Evolutionary conservation across 92 coral and sea anemone species (phyloP), one percentile per base, ranked within the genome.

Genomic region (Porites cylindrica): DNA sequence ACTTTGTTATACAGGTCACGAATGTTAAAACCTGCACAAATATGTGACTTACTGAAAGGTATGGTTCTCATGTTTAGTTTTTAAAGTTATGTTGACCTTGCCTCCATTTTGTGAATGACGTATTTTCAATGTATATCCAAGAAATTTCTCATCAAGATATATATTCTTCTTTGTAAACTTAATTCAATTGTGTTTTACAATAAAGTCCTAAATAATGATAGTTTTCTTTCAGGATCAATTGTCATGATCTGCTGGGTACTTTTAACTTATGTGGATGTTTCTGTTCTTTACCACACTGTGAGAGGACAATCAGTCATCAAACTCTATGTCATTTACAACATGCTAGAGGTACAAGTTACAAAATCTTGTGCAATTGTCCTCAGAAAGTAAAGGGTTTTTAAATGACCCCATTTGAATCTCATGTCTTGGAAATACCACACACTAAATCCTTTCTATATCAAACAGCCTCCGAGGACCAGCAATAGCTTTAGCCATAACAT

Each of bases 271-370:
- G 94, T 95, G 74, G 99, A 97, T 76, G 91, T 97, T 70, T 96
- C 98, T 6, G 96, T 97, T 8, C 63, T 97, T 80, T 97, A 97
- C 66, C 99, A 97, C 73, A 97, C 94, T 61, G 99, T 97, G 20
- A 86, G 99, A 18, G 99, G 99, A 52, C 99, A 97, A 65, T 97
- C 99, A 56, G 99, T 97, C 63, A 97, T 97, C 89, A 97, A 97
- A 79, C 94, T 97, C 13, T 97, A 97, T 51, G 99, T 97, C 70
- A 91, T 97, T 80, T 97, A 97, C 84, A 97, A 97, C 90, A 97
- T 97, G 99, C 79, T 96, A 79, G 99, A 96, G 95, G 99, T 96
- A 88, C 7, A 8, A 29, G 32, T 29, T 29, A 29, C 4, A 29
- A 29, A 29, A 29, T 29, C 32, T 54, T 54, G 60, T 54, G 2